Percentiles rank a stretch among this genome's conserved stretches.
Evolutionary conservation across 1,140 invertebrate genomes (phyloP).

Genomic region (Limonius californicus): DNA sequence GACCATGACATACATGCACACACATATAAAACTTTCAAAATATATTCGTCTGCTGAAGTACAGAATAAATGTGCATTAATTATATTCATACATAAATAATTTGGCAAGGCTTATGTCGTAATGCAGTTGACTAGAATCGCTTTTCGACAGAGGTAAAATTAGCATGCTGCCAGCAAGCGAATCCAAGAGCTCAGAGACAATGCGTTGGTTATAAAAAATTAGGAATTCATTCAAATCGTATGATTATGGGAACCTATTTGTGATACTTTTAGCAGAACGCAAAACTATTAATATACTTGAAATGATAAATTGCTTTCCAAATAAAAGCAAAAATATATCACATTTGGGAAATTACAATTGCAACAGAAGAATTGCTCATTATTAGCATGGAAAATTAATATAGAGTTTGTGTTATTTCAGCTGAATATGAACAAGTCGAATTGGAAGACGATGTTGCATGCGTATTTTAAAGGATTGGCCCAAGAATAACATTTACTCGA

Average conservation of each 20-base stretch:
- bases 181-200: neutral
- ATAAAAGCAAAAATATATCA: too few relatives aligned
- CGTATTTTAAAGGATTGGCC: constrained; percentile 14
- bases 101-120: neutral
- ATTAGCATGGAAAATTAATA: too few relatives aligned
- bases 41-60: neutral
- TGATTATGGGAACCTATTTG: too few relatives aligned
- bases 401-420: neutral
- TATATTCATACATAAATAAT: neutral
- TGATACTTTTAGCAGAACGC: too few relatives aligned
- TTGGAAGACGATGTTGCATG: constrained; percentile 23
- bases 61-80: neutral
- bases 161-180: neutral
- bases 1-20: too few relatives aligned
- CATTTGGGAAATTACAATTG: too few relatives aligned
- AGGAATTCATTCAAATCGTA: too few relatives aligned
- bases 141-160: neutral
- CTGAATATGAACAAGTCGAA: neutral
- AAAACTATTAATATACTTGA: too few relatives aligned
- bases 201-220: too few relatives aligned
- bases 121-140: neutral
- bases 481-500: neutral
- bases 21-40: too few relatives aligned
- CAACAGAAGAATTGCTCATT: too few relatives aligned
- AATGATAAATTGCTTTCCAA: too few relatives aligned